These are phyloP conservation scores for Parnassius orleans DNA, from an alignment of 2,888 invertebrate species.

Conservation along the genomic window DNA sequence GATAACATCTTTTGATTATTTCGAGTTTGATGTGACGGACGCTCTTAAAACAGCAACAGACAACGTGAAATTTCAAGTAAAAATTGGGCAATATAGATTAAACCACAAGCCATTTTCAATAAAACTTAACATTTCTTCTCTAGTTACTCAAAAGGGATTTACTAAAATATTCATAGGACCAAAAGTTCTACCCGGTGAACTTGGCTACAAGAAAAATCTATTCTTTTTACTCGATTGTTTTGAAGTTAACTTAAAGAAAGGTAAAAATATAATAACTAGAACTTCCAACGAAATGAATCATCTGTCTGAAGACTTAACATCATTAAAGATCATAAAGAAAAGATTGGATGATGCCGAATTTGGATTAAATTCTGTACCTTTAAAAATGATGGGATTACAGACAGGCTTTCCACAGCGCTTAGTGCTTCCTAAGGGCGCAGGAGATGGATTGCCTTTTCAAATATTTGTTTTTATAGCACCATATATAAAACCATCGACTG, in stretches of 20 bases:
- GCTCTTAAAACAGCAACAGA: slow-evolving; percentile 63
- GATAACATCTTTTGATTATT: slow-evolving; percentile 84
- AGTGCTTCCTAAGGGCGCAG: slow-evolving; percentile 85
- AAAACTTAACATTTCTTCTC: slow-evolving; percentile 82
- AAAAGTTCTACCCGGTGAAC: slow-evolving; percentile 82
- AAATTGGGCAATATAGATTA: slow-evolving; percentile 82
- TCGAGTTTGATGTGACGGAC: slow-evolving; percentile 83
- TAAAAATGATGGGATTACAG: slow-evolving; percentile 73
- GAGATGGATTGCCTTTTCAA: slow-evolving; percentile 83
- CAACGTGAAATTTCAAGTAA: slow-evolving; percentile 61
- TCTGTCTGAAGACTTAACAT: slow-evolving; percentile 81
- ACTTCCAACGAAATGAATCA: slow-evolving; percentile 81
- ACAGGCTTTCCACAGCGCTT: slow-evolving; percentile 85
- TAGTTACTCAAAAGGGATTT: slow-evolving; percentile 79
- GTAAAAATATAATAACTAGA: slow-evolving; percentile 84
- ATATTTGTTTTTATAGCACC: slow-evolving; percentile 84
- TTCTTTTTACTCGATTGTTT: slow-evolving; percentile 83
- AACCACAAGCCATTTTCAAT: slow-evolving; percentile 87
- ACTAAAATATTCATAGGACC: slow-evolving; percentile 86
- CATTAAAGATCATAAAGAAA: slow-evolving; percentile 81
- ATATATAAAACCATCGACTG: slow-evolving; percentile 52
- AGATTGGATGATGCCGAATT: slow-evolving; percentile 81
- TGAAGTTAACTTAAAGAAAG: slow-evolving; percentile 80
- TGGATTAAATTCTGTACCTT: slow-evolving; percentile 72
- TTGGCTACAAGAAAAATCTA: slow-evolving; percentile 72